phyloP scores from a whole-genome alignment of 2,113 vertebrate species.

The Helogale parvula region DNA sequence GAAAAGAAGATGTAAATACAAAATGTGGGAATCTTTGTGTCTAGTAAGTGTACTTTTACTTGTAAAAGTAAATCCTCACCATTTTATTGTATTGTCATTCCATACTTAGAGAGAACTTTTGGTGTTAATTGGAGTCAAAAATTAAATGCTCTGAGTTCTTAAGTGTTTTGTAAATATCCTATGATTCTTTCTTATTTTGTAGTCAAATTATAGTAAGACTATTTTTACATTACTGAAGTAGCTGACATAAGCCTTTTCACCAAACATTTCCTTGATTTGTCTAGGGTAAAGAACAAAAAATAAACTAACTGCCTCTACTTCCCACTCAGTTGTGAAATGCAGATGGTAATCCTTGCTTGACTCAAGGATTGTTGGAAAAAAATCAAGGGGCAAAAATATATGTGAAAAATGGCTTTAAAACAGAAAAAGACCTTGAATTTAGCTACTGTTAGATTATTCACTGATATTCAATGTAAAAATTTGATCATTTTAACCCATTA shows the following conservation, averaged over 20 bases:
- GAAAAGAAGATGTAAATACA: not conserved
- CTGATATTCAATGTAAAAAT: slow-evolving; percentile 50
- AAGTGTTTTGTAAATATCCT: slow-evolving; percentile 3
- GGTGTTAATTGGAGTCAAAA: not conserved
- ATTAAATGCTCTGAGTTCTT: not conserved
- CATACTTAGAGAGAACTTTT: not conserved
- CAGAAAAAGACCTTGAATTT: not conserved
- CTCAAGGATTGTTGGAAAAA: slow-evolving; percentile 61
- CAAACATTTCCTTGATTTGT: slow-evolving; percentile 32
- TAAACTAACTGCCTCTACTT: slow-evolving; percentile 36
- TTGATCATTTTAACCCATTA: slow-evolving; percentile 52
- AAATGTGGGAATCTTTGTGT: not conserved
- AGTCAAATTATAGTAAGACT: not conserved
- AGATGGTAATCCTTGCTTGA: slow-evolving; percentile 56
- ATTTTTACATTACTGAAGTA: slow-evolving; percentile 26
- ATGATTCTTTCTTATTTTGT: slow-evolving; percentile 1
- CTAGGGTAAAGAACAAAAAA: slow-evolving; percentile 32
- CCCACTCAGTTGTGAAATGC: slow-evolving; percentile 8
- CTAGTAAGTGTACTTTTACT: slow-evolving; percentile 24
- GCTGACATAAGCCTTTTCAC: not conserved
- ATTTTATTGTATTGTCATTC: not conserved
- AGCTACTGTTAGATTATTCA: slow-evolving; percentile 4
- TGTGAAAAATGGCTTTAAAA: slow-evolving; percentile 45
- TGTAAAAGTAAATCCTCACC: not conserved
- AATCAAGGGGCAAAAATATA: not conserved